These are phyloP conservation scores for Melieria omissa DNA, from an alignment of 2,888 invertebrate species.

Conservation along the genomic window DNA sequence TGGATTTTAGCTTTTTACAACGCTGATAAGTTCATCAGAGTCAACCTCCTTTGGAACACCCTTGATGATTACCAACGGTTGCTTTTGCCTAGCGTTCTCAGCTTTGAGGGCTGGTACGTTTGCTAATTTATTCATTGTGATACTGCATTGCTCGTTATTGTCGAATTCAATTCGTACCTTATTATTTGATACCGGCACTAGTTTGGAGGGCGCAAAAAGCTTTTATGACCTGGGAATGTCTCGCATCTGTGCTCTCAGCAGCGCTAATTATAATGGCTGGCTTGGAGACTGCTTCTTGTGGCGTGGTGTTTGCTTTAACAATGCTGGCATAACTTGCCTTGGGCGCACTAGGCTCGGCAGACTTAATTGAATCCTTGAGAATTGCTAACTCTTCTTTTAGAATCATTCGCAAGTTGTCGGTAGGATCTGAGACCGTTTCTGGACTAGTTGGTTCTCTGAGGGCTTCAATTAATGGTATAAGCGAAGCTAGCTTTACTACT, in stretches of 20 bases:
- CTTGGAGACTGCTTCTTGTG: neutral
- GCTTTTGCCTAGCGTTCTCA: no score
- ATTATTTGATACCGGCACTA: conserved; percentile 3
- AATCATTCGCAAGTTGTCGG: neutral
- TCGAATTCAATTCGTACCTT: conserved; percentile 3
- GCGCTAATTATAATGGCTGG: no score
- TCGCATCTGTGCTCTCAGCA: no score
- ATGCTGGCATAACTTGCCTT: neutral
- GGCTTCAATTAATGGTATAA: neutral
- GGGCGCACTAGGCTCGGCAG: neutral
- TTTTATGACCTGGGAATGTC: no score
- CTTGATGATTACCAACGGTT: no score
- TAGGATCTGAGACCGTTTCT: neutral
- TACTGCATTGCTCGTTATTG: neutral
- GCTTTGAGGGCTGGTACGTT: neutral
- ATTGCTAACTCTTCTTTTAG: neutral
- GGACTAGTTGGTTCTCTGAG: neutral
- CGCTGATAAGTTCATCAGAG: no score
- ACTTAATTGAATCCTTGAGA: neutral
- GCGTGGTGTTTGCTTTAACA: no score
- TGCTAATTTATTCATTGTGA: neutral
- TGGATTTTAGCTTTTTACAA: neutral
- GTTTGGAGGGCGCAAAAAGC: neutral
- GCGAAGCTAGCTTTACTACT: conserved; percentile 1
- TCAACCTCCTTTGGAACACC: no score